Evolutionary conservation across 2,888 invertebrate genomes (phyloP).

Genomic region (Oeneis ivallda): DNA sequence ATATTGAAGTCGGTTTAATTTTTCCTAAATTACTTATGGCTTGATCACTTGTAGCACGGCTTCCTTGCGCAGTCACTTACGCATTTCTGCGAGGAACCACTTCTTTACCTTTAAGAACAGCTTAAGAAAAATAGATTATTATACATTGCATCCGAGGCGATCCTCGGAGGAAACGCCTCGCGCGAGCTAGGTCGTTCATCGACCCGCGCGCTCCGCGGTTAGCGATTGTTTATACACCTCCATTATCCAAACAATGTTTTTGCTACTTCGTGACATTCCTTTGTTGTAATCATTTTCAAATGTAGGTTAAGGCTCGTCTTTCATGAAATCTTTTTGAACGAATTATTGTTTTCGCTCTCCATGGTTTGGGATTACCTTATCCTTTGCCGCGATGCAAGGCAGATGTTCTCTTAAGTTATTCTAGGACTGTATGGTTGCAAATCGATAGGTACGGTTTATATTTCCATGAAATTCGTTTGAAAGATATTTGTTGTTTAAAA

Average conservation of each 20-base stretch:
- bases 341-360: conserved; percentile 43
- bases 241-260: conserved; percentile 74
- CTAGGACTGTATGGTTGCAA: background rate
- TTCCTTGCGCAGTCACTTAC: no score
- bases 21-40: no score
- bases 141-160: conserved; percentile 21
- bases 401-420: background rate
- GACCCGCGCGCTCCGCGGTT: conserved; percentile 56
- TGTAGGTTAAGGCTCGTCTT: conserved; percentile 75
- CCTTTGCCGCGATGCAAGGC: conserved; percentile 7
- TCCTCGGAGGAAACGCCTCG: conserved; percentile 43
- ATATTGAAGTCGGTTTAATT: no score
- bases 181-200: conserved; percentile 77
- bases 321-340: conserved; percentile 50
- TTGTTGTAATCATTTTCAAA: conserved; percentile 72
- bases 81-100: no score
- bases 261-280: conserved; percentile 78
- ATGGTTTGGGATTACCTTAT: conserved; percentile 29
- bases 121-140: no score
- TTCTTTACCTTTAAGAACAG: no score
- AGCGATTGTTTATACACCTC: conserved; percentile 72
- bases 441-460: background rate
- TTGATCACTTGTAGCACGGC: no score
- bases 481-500: background rate
- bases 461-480: background rate